Percentiles rank a stretch among this genome's conserved stretches.
Evolutionary conservation across 2,113 vertebrate genomes (phyloP).

Genomic region (Corvus cornix): DNA sequence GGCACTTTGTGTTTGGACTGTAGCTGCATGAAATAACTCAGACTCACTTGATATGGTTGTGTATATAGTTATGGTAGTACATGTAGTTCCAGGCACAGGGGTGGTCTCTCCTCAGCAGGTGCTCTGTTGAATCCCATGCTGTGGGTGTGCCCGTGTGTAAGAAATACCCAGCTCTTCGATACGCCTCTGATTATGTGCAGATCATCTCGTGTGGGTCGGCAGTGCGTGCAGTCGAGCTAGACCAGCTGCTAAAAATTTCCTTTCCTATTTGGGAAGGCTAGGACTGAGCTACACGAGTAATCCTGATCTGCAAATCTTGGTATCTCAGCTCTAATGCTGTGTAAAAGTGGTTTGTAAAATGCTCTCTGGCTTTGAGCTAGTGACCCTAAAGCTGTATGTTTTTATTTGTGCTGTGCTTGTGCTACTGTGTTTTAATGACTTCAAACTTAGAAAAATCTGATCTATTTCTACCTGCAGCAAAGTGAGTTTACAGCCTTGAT

Average conservation of each 20-base stretch:
- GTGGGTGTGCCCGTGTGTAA: background rate
- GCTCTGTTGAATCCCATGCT: background rate
- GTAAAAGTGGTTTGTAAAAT: background rate
- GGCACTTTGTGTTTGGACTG: background rate
- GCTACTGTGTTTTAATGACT: background rate
- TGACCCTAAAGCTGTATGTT: background rate
- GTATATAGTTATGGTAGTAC: background rate
- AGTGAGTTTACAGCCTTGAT: background rate
- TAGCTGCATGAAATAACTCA: background rate
- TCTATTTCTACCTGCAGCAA: background rate
- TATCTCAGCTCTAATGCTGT: background rate
- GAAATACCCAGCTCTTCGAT: background rate
- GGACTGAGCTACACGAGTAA: background rate
- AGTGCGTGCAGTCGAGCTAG: rapidly evolving
- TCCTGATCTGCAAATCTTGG: background rate
- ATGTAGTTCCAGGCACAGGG: background rate
- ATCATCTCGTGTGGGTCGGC: background rate
- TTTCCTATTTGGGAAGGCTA: background rate
- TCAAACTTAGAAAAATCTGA: background rate
- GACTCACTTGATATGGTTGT: background rate
- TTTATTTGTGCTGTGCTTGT: background rate
- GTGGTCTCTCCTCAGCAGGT: background rate
- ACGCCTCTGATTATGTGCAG: background rate
- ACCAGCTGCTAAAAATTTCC: background rate
- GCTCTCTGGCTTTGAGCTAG: background rate